Evolutionary conservation across 1,140 invertebrate species (phyloP), one percentile per base, ranked within the genome.

Genomic region (Steinernema khuongi): DNA sequence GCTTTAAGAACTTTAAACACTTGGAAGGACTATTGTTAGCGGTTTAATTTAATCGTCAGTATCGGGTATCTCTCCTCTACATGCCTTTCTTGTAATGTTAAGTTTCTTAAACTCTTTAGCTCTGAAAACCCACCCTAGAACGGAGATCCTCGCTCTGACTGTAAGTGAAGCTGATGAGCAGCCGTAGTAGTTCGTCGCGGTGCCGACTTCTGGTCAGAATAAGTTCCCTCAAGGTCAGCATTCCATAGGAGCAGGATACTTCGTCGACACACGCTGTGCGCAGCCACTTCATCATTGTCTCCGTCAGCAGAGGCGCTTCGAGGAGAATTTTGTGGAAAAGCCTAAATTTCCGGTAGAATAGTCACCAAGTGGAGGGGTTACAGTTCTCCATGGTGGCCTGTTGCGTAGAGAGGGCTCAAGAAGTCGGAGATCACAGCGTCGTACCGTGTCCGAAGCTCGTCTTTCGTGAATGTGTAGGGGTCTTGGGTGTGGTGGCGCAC

Each of bases 261-360:
- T 76, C 68, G 41, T 78, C 78, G 41, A 83, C 50, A 43, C 92
- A 93, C 68, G 93, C 89, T 79, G 90, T 87, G 82, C 92, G 91
- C 31, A 99, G 87, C 70, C 93, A 90, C 74, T 91, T 89, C 0
- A 96, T 87, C 0, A 93, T 92, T 78, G 94, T 91, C 72, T 94
- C 92, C 0, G 96, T 95, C n/a, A 99, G 89, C 22, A 92, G 85
- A 0, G 96, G 96, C 0, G 92, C 91, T 87, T 98, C 94, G 0
- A 94, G 86, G 81, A 95, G 93, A n/a, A 99, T 87, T 74, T 92
- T 90, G 30, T 90, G 89, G 67, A 92, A 86, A 32, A 93, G 82
- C 73, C 89, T 90, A 79, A 43, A 85, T 73, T 68, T 44, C 60
- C 73, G 41, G 30, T 71, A 29, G n/a, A 29, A 60, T n/a, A 22